Conservation (phyloP, 2,888 invertebrate species). For the Pseudanteris insignis region DNA sequence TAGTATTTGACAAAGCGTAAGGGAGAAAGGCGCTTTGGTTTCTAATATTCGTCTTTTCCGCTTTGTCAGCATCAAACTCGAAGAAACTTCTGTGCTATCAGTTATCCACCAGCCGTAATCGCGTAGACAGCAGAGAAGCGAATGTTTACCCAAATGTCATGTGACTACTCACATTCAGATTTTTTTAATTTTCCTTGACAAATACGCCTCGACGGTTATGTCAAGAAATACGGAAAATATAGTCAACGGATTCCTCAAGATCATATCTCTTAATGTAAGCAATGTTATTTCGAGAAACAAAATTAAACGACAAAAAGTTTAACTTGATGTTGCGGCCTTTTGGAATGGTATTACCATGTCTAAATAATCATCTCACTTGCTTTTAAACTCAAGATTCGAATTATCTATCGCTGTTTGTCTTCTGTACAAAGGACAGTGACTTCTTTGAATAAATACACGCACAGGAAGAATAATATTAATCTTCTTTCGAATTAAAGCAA, state of each 20-base stretch:
- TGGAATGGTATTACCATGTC: no score
- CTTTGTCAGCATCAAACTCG: conserved; percentile 22
- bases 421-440: no score
- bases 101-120: conserved; percentile 36
- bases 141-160: conserved; percentile 50
- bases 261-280: no score
- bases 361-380: no score
- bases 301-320: no score
- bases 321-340: no score
- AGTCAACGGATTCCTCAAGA: conserved; percentile 10
- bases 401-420: no score
- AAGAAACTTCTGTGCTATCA: conserved; percentile 32
- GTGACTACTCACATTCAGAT: conserved; percentile 48
- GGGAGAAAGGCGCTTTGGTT: conserved; percentile 25
- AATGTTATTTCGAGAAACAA: no score
- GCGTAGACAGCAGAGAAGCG: conserved; percentile 47
- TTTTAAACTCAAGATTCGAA: no score
- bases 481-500: no score
- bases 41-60: conserved; percentile 23
- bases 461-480: no score
- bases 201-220: conserved; percentile 47
- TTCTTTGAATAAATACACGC: no score
- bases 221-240: conserved; percentile 15
- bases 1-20: conserved; percentile 27
- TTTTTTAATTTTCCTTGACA: conserved; percentile 49